Percentiles rank a stretch among this genome's conserved stretches.
These are phyloP conservation scores for Bombyx mandarina DNA, from an alignment of 1,140 invertebrate genomes.

Conservation along the genomic window DNA sequence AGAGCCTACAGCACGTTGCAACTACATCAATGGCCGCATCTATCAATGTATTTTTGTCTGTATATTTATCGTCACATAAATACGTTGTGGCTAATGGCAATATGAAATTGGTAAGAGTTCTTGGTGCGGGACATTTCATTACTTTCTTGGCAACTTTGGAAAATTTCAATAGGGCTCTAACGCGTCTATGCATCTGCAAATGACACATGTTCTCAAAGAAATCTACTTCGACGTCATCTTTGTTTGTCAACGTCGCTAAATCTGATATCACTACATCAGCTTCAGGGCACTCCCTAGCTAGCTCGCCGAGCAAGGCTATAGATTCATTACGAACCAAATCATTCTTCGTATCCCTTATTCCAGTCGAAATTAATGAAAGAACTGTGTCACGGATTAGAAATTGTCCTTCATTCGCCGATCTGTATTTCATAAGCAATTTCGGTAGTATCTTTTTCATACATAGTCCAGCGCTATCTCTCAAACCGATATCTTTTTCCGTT, in stretches of 20 bases:
- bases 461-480: slow-evolving; percentile 83
- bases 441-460: slow-evolving; percentile 79
- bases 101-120: slow-evolving; percentile 86
- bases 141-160: slow-evolving; percentile 73
- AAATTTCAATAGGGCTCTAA: slow-evolving; percentile 83
- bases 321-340: slow-evolving; percentile 81
- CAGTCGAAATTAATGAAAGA: slow-evolving; percentile 77
- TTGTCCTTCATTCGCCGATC: slow-evolving; percentile 67
- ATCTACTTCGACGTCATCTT: slow-evolving; percentile 87
- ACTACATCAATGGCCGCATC: slow-evolving; percentile 87
- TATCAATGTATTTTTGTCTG: slow-evolving; percentile 84
- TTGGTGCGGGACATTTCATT: slow-evolving; percentile 73
- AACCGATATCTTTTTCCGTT: slow-evolving; percentile 84
- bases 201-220: slow-evolving; percentile 96
- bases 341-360: slow-evolving; percentile 77
- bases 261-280: slow-evolving; percentile 82
- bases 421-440: slow-evolving; percentile 71
- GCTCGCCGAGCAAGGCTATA: slow-evolving; percentile 80
- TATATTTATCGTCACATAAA: slow-evolving; percentile 83
- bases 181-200: slow-evolving; percentile 85
- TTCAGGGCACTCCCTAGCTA: slow-evolving; percentile 80
- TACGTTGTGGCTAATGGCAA: slow-evolving; percentile 87
- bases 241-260: slow-evolving; percentile 78
- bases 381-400: slow-evolving; percentile 83
- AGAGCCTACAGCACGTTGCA: slow-evolving; percentile 79